phyloP scores from a whole-genome alignment of 1,140 invertebrate genomes.

The Anastatus disparis region DNA sequence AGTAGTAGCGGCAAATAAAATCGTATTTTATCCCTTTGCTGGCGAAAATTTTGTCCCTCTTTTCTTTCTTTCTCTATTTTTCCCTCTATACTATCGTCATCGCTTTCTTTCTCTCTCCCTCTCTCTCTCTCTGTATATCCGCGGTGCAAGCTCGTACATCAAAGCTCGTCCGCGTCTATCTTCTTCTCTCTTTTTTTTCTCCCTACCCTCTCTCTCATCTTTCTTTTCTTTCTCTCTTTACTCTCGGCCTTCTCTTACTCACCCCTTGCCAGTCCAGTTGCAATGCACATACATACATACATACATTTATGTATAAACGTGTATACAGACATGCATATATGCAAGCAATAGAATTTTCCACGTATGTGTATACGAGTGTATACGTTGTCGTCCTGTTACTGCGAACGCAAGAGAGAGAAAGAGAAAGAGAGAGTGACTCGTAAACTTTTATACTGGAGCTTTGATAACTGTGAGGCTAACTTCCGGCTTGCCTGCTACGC shows the following conservation, averaged over 20 bases:
- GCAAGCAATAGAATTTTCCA: conserved; percentile 41
- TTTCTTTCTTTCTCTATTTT: conserved; percentile 37
- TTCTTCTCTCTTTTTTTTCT: conserved; percentile 32
- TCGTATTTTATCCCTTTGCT: conserved; percentile 65
- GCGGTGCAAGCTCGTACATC: conserved; percentile 61
- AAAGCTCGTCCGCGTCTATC: conserved; percentile 56
- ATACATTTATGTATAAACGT: neutral
- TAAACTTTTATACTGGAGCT: conserved; percentile 61
- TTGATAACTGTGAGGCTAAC: conserved; percentile 57
- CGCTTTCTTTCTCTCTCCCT: no score
- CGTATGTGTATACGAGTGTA: conserved; percentile 8
- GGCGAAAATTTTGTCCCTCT: conserved; percentile 59
- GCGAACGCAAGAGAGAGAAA: no score
- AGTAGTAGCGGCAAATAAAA: conserved; percentile 63
- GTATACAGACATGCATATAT: neutral
- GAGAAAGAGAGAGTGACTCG: conserved; percentile 49
- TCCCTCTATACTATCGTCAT: no score
- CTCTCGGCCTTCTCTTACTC: conserved; percentile 17
- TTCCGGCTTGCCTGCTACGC: conserved; percentile 28
- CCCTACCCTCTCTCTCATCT: conserved; percentile 39
- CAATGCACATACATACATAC: neutral
- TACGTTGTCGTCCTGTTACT: neutral
- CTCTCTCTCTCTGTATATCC: conserved; percentile 22
- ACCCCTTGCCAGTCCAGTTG: neutral
- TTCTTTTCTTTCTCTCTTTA: conserved; percentile 35